Evolutionary conservation across 64 coral and sea anemone species (phyloP).

Genomic region (Porites australiensis): DNA sequence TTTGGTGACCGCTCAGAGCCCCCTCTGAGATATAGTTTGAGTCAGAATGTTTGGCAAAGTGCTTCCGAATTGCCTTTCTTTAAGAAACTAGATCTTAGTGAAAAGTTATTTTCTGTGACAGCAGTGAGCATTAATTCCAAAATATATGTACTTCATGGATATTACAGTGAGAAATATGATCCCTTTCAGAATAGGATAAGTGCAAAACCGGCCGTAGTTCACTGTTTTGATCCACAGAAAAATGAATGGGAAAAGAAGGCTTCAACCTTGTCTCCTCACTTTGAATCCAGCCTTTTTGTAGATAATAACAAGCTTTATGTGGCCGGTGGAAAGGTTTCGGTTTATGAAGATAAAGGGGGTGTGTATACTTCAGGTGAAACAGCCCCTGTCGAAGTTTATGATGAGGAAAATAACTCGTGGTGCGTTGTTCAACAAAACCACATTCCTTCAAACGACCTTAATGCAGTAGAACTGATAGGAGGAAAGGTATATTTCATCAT

Average conservation of each 20-base stretch:
- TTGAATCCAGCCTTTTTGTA: not conserved
- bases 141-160: not conserved
- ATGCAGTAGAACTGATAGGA: not conserved
- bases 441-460: conserved; percentile 21
- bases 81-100: not conserved
- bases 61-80: not conserved
- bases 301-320: conserved; percentile 1
- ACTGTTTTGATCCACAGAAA: not conserved
- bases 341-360: not conserved
- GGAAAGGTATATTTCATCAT: conserved; percentile 32
- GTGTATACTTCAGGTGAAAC: too few species aligned
- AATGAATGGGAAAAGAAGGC: conserved; percentile 1
- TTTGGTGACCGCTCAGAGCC: not conserved
- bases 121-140: not conserved
- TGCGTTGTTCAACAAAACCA: not conserved
- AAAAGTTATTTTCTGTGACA: not conserved
- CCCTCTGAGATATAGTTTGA: not conserved
- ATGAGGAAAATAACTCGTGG: not conserved
- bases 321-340: not conserved
- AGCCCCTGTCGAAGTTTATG: conserved; percentile 34
- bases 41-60: not conserved
- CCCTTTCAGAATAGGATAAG: not conserved
- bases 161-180: not conserved
- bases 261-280: not conserved
- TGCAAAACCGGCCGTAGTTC: not conserved